Evolutionary conservation across 2,113 vertebrate genomes (phyloP), one percentile per base, ranked within the genome.

Genomic region (Plecotus auritus): DNA sequence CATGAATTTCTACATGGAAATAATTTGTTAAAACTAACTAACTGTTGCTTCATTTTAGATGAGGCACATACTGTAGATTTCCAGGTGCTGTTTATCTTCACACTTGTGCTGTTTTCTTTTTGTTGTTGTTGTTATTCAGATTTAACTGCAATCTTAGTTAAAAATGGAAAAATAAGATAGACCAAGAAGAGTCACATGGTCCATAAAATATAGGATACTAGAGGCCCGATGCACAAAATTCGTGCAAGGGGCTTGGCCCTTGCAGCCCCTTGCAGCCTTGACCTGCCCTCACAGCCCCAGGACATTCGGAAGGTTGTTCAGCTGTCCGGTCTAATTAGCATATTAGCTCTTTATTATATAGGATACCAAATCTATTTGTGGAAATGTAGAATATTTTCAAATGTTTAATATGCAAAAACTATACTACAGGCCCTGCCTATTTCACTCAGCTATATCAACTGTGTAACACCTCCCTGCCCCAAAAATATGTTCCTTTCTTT

Each of bases 11-110:
- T 61, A 32, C 13, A 14, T 18, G 22, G 59, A 64, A 40, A 51
- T 5, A 67, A 5, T 67, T 59, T 64, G 7, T 73, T 32, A 54
- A 73, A 49, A 30, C 16, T 37, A 37, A 77, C 2, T 49, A 45
- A 37, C 7, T 2, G 3, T 13, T 16, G 16, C 28, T 84, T 76
- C 18, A 20, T 87, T 72, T 72, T 67, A 56, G 70, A 23, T 45
- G 40, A 1, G 0, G 4, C 22, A 2, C 16, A 2, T 4, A 3
- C 37, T 72, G 0, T 3, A 13, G n/a, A 72, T 77, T 49, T 8
- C 28, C 22, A 22, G 18, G 16, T 73, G 18, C 22, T 73, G 30
- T 47, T 74, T 30, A 76, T 85, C 2, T 30, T 93, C 30, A 80
- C 7, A 16, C 1, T 13, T 35, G 7, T 45, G 28, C 9, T 67